Evolutionary conservation across 2,113 vertebrate species (phyloP), one percentile per base, ranked within the genome.

Genomic region (Rhagologus leucostigma): DNA sequence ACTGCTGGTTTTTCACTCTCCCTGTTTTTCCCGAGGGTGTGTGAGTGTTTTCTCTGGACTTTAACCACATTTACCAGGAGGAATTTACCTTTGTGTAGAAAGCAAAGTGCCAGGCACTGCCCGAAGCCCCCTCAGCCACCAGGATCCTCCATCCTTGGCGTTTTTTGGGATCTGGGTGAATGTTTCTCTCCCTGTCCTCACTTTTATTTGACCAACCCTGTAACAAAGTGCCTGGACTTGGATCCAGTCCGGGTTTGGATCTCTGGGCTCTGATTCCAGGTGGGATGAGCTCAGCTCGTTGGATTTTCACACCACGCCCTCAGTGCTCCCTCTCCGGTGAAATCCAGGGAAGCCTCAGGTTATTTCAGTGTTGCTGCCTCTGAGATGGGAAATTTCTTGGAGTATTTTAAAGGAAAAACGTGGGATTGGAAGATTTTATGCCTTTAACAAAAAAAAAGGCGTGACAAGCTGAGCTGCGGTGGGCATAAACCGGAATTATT

Each of bases 81-180:
- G 70, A 53, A 73, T 80, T 84, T 78, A 60, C 84, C 75, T 94
- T 90, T 73, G 87, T 59, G 78, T 62, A 47, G 70, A 67, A 88
- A 90, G 78, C 89, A 70, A 69, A 78, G 0, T 41, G 77, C 77
- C 63, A 65, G 87, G 90, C 23, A 2, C 21, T 20, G 35, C 39
- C 67, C 7, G 18, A 55, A 26, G 13, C 2, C 5, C 12, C 56
- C 82, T 41, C 55, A 39, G 64, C 67, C 71, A 8, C 7, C n/a
- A 29, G 7, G 44, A 9, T 50, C 56, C 60, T 73, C 22, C 70
- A 26, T 13, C 67, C 30, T 32, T 12, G 35, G 75, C 32, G 63
- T 67, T 88, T 39, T 26, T 16, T 29, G 39, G 79, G 59, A 15
- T 39, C 84, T 29, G 42, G 73, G 52, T 22, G 55, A 20, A 42